Conservation (phyloP, 2,888 invertebrate species). For the Volucella zonaria region DNA sequence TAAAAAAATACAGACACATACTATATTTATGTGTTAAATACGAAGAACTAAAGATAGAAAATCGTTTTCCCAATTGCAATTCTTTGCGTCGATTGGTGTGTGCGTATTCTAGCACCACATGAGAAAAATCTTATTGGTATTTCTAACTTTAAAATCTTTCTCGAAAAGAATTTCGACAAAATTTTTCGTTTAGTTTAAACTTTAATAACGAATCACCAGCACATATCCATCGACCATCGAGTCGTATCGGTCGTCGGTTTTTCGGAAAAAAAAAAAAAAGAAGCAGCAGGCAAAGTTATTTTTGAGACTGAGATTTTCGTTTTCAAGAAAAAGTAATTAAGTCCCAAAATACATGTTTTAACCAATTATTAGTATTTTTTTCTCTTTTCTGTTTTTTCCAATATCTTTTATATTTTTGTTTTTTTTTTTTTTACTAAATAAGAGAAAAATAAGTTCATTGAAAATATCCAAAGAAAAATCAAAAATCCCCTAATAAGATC, state of each 20-base stretch:
- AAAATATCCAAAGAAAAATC: not conserved
- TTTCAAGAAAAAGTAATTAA: conserved; percentile 41
- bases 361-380: not conserved
- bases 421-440: too few species aligned
- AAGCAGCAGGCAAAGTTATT: conserved; percentile 54
- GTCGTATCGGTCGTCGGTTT: conserved; percentile 74
- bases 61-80: conserved; percentile 56
- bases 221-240: conserved; percentile 74
- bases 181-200: conserved; percentile 67
- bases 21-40: conserved; percentile 19
- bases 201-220: conserved; percentile 71
- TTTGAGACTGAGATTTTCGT: conserved; percentile 48
- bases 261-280: conserved; percentile 64
- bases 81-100: conserved; percentile 16
- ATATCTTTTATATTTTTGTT: not conserved
- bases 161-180: conserved; percentile 51
- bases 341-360: too few species aligned
- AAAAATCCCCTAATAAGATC: not conserved
- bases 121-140: conserved; percentile 11
- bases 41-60: conserved; percentile 69
- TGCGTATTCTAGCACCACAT: conserved; percentile 43
- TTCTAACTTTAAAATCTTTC: conserved; percentile 36
- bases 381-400: conserved; percentile 5
- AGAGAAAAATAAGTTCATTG: conserved; percentile 1
- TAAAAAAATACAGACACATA: not conserved